Evolutionary conservation across 2,888 invertebrate species (phyloP).

Genomic region (Carterocephalus palaemon): DNA sequence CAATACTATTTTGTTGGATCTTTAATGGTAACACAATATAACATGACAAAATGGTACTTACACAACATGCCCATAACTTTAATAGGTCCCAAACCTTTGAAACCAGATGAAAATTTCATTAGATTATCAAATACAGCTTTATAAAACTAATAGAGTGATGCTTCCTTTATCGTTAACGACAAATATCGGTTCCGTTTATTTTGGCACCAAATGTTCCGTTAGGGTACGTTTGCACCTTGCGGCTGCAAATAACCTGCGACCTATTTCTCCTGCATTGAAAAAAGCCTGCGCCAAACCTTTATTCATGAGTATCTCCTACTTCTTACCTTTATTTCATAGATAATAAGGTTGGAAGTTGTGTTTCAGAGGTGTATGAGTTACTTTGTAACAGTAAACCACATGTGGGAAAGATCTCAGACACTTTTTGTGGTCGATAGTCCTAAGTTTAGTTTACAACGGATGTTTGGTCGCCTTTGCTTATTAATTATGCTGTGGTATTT

Average conservation of each 20-base stretch:
- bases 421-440: conserved; percentile 57
- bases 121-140: conserved; percentile 47
- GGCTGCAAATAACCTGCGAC: conserved; percentile 75
- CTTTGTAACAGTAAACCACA: conserved; percentile 43
- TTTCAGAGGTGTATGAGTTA: conserved; percentile 12
- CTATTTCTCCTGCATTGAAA: conserved; percentile 65
- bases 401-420: conserved; percentile 64
- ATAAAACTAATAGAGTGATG: conserved; percentile 49
- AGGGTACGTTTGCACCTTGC: conserved; percentile 69
- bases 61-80: too few relatives aligned
- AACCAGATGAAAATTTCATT: conserved; percentile 8
- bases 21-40: too few relatives aligned
- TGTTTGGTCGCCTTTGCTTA: conserved; percentile 65
- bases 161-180: conserved; percentile 60
- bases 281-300: conserved; percentile 41
- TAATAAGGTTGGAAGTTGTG: not conserved
- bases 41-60: too few relatives aligned
- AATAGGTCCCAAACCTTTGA: too few relatives aligned
- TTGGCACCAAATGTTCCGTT: conserved; percentile 68
- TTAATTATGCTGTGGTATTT: conserved; percentile 65
- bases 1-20: too few relatives aligned
- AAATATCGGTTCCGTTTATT: conserved; percentile 61
- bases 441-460: conserved; percentile 60
- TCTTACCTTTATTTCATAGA: not conserved
- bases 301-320: not conserved